Evolutionary conservation across 2,888 invertebrate species (phyloP).

Genomic region (Oscheius sp.): DNA sequence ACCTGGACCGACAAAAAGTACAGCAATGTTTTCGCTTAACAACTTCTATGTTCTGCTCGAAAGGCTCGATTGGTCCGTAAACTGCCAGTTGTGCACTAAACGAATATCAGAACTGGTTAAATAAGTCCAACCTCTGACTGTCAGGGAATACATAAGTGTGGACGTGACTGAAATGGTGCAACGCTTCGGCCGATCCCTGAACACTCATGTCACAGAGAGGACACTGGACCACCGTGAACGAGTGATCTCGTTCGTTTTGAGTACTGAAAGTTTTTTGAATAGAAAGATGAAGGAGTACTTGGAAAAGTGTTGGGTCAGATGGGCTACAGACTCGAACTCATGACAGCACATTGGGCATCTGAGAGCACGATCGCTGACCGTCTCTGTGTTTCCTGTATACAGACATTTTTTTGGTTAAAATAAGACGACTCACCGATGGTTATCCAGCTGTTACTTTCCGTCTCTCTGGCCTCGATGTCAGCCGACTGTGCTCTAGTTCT

Average conservation of each 20-base stretch:
- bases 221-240: conserved; percentile 47
- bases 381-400: conserved; percentile 27
- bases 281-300: conserved; percentile 30
- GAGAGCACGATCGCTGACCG: conserved; percentile 21
- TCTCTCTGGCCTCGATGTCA: conserved; percentile 16
- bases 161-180: conserved; percentile 39
- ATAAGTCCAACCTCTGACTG: neutral
- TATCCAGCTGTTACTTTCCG: conserved; percentile 3
- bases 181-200: conserved; percentile 46
- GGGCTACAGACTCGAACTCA: conserved; percentile 44
- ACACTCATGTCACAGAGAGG: conserved; percentile 46
- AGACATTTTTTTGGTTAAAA: neutral
- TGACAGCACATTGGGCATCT: conserved; percentile 53
- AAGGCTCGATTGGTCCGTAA: conserved; percentile 10
- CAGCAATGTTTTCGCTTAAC: conserved; percentile 32
- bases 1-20: conserved; percentile 31
- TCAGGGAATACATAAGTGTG: conserved; percentile 31
- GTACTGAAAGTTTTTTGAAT: conserved; percentile 29
- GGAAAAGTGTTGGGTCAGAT: conserved; percentile 49
- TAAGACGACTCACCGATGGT: conserved; percentile 2
- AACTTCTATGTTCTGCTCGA: neutral
- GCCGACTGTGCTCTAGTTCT: conserved; percentile 36
- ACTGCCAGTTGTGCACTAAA: conserved; percentile 24
- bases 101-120: neutral
- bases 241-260: conserved; percentile 46